Evolutionary conservation across 2,888 invertebrate genomes (phyloP), one percentile per base, ranked within the genome.

Genomic region (Synanthedon myopaeformis): DNA sequence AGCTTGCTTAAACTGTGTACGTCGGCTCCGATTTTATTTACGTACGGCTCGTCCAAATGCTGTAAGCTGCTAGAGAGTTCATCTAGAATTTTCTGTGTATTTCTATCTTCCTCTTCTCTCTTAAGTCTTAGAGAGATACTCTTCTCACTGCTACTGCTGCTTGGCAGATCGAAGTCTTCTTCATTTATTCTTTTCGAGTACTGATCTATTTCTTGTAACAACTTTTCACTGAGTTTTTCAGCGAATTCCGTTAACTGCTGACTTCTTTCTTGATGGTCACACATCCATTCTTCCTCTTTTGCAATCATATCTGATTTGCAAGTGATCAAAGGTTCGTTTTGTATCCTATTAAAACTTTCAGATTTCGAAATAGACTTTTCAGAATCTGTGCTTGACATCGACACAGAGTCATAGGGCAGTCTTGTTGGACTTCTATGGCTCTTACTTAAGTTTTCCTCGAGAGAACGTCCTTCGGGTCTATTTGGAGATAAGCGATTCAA

Each of bases 161-260:
- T 87, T 1, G 86, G 85, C 52, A 88, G 67, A 64, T 88, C 88
- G 53, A 88, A 88, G 61, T 89, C 88, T 59, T 88, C 87, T 63
- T 89, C 89, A 52, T 82, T 88, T 28, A 88, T 86, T 51, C 86
- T 71, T 65, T 88, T 89, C 41, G 88, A 88, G 63, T 88, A 88
- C 68, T 88, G 90, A 67, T 94, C 94, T 58, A 94, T 91, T 78
- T 95, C 94, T 59, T 92, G 91, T 54, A 94, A 88, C 57, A 95
- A 80, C 71, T 94, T 94, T 68, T 94, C 94, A 68, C 93, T 93
- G n/a, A 95, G 80, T 69, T 93, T 92, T 68, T 95, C 94, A 1
- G 94, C 94, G 65, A 94, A 94, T 65, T 94, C 93, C 2, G 92
- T 92, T 57, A 94, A 83, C 69, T 94, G 93, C 64, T 91, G 91